Evolutionary conservation across 2,888 invertebrate species (phyloP), one percentile per base, ranked within the genome.

Genomic region (Trissolcus brochymenae): DNA sequence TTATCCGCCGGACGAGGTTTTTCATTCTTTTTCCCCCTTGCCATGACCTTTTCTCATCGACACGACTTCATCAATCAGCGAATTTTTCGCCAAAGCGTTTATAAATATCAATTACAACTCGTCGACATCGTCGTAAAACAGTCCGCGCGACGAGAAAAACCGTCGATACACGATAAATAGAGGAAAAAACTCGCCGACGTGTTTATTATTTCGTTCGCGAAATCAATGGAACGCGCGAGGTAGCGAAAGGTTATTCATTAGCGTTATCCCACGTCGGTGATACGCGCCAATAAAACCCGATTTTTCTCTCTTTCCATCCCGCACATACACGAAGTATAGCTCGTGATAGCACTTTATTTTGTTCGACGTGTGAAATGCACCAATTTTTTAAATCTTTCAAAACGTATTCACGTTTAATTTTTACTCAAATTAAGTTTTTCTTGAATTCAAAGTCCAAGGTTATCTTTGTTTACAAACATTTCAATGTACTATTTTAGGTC

Each of bases 211-310:
- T 71, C 51, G 71, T 57, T 55, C 35, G 35, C 35, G 60, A 46
- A 59, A 72, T 65, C 72, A 65, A 72, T 65, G 59, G 64, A 65
- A 59, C 72, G 72, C 60, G 72, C 72, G 64, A 65, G 65, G 72
- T 72, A 65, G 72, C 57, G 59, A 65, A 65, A 72, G 60, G 72
- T 72, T 60, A 72, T 72, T 72, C 71, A 72, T 72, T 72, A 72
- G 53, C 70, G 62, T 11, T 56, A 71, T 71, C 62, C 54, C n/a
- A 29, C 49, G 56, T 49, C 25, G 70, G 14, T 49, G 68, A 68
- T 68, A 68, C 60, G 59, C 57, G 67, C 67, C 35, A 46, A 29
- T 57, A 59, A 59, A 67, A 51, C 49, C 16, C 50, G n/a, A 17
- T 43, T 7, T 21, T 16, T 16, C n/a, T 55, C 14, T 16, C 7